Percentiles rank a stretch among this genome's conserved stretches.
These are phyloP conservation scores for Dynastes tityus DNA, from an alignment of 2,888 invertebrate genomes.

Conservation along the genomic window DNA sequence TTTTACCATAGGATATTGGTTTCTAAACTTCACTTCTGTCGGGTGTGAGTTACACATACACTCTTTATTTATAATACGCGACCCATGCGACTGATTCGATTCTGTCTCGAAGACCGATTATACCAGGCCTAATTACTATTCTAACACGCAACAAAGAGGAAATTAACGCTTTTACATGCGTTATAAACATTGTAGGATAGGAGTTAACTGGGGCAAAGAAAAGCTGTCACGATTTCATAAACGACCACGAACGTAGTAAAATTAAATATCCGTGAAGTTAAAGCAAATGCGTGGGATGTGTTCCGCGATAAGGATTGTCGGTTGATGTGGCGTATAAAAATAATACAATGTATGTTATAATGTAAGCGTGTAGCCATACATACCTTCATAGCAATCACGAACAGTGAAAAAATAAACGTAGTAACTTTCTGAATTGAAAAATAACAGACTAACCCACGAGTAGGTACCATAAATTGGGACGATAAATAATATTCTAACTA, in stretches of 20 bases:
- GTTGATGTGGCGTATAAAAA: conserved; percentile 25
- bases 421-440: conserved; percentile 98
- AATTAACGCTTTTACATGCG: not conserved
- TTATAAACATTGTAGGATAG: not conserved
- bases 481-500: conserved; percentile 98
- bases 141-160: not conserved
- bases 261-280: conserved; percentile 3
- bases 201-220: not conserved
- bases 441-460: conserved; percentile 98
- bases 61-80: too few relatives aligned
- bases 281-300: conserved; percentile 1
- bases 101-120: too few relatives aligned
- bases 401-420: conserved; percentile 99
- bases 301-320: conserved; percentile 8
- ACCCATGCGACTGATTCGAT: too few relatives aligned
- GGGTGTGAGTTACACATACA: too few relatives aligned
- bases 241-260: conserved; percentile 6
- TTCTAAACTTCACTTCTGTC: too few relatives aligned
- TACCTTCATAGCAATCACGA: conserved; percentile 99
- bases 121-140: too few relatives aligned
- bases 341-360: not conserved
- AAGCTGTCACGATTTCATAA: not conserved
- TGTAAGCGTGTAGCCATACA: conserved; percentile 47
- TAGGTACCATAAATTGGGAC: conserved; percentile 99
- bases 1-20: too few relatives aligned